Evolutionary conservation across 1,140 invertebrate genomes (phyloP), one percentile per base, ranked within the genome.

Genomic region (Drosophila mauritiana): DNA sequence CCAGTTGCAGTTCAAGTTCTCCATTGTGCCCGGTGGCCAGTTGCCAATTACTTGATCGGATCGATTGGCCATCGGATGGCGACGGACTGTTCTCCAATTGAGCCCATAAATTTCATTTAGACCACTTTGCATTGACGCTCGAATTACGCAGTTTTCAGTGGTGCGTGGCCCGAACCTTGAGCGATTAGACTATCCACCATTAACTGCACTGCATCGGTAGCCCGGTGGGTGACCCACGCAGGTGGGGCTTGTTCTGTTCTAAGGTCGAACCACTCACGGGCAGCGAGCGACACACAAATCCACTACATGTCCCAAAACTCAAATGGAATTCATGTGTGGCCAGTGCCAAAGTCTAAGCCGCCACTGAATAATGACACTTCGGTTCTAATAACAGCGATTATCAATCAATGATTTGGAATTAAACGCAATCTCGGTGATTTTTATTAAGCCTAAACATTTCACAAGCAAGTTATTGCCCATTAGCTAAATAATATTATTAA

Each of bases 41-140:
- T 51, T 73, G 68, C 57, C 64, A 70, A 74, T 62, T 73, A 56
- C 45, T 61, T 56, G 37, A 55, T 55, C 69, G 11, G 51, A 73
- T 63, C 68, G 49, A 73, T 73, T 63, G 70, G 27, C 70, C 61
- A 62, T 73, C 70, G 42, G 8, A 45, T 17, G n/a, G 67, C 61
- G 13, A 20, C 36, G 45, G 12, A 20, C 11, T 40, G 27, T 68
- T 65, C 68, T 69, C 68, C 37, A 31, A 25, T 22, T 51, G 65
- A 69, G 48, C 40, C 64, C 67, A 70, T 70, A 70, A 57, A 70
- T 69, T 56, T 49, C 57, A 75, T 74, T 64, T 55, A 58, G 61
- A 67, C 51, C 59, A 55, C 77, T 79, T 79, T 79, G 69, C 77
- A 79, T 79, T 46, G 78, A 17, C 45, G 55, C 57, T 48, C 59